These are phyloP conservation scores for Poeciliopsis presidionis DNA, from an alignment of 2,797 vertebrate species.

Conservation along the genomic window DNA sequence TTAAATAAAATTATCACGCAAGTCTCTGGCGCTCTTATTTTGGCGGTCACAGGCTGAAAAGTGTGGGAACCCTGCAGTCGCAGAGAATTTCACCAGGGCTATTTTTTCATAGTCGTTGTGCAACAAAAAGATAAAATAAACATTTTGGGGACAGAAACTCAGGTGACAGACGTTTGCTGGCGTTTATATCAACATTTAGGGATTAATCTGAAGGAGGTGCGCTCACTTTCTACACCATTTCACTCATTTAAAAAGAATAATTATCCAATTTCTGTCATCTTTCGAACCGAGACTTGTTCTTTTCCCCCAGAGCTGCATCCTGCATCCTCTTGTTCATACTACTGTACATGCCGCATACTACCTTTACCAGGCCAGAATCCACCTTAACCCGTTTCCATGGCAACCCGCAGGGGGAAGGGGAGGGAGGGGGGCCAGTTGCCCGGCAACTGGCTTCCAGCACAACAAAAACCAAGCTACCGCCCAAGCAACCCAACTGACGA, in stretches of 20 bases:
- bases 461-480: constrained; percentile 59
- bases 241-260: constrained; percentile 3
- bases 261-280: constrained; percentile 15
- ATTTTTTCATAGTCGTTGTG: constrained; percentile 21
- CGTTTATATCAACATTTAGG: not conserved
- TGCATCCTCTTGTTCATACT: constrained; percentile 75
- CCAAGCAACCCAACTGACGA: constrained; percentile 74
- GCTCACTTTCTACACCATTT: constrained; percentile 2
- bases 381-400: constrained; percentile 86
- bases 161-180: constrained; percentile 1
- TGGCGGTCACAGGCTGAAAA: not conserved
- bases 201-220: constrained; percentile 30
- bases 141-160: constrained; percentile 5
- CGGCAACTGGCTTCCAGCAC: constrained; percentile 77
- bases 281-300: constrained; percentile 31
- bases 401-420: constrained; percentile 48
- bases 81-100: constrained; percentile 13
- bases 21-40: not conserved
- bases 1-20: too few relatives aligned
- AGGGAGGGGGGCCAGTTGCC: constrained; percentile 76
- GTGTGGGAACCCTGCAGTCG: not conserved
- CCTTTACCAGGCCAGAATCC: constrained; percentile 78
- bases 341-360: constrained; percentile 76
- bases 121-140: not conserved
- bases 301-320: constrained; percentile 70